A percentile compares a stretch with the other conserved stretches of the same genome.
phyloP scores from a whole-genome alignment of 2,113 vertebrate species.

The Dromas ardeola region DNA sequence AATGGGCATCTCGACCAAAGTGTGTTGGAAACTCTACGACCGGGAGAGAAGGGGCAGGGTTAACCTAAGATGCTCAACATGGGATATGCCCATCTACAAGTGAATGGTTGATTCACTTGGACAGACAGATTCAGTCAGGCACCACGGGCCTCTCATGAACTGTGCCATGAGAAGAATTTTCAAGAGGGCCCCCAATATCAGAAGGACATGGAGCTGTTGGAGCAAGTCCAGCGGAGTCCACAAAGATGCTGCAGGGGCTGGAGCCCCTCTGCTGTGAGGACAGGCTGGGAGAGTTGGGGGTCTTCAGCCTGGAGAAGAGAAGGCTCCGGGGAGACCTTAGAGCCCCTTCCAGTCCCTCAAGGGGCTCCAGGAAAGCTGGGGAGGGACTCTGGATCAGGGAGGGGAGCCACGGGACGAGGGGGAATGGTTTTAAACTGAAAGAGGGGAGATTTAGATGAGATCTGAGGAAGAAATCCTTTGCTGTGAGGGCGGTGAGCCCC shows the following conservation, averaged over 20 bases:
- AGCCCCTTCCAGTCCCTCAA: not conserved
- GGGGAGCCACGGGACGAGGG: too few relatives aligned
- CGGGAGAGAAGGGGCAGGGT: not conserved
- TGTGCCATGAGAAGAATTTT: rapidly evolving
- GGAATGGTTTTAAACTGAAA: too few relatives aligned
- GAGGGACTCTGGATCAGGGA: not conserved
- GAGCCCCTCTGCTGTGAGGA: not conserved
- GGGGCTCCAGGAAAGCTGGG: not conserved
- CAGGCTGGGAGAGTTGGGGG: not conserved
- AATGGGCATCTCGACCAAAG: rapidly evolving
- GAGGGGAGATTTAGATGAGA: too few relatives aligned
- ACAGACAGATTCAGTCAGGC: not conserved
- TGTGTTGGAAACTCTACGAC: rapidly evolving
- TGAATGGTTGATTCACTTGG: not conserved
- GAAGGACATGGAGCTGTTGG: not conserved
- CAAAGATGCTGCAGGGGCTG: not conserved
- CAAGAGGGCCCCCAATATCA: not conserved
- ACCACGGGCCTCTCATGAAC: not conserved
- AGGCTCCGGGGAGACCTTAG: not conserved
- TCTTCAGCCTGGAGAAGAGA: not conserved
- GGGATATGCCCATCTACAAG: not conserved
- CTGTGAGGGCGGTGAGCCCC: too few relatives aligned
- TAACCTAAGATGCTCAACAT: not conserved
- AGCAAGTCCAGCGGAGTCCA: not conserved
- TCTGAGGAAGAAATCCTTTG: too few relatives aligned